These are phyloP conservation scores for Strongylocentrotus purpuratus DNA, from an alignment of 35 echinoderm and acorn worm genomes.

Conservation along the genomic window DNA sequence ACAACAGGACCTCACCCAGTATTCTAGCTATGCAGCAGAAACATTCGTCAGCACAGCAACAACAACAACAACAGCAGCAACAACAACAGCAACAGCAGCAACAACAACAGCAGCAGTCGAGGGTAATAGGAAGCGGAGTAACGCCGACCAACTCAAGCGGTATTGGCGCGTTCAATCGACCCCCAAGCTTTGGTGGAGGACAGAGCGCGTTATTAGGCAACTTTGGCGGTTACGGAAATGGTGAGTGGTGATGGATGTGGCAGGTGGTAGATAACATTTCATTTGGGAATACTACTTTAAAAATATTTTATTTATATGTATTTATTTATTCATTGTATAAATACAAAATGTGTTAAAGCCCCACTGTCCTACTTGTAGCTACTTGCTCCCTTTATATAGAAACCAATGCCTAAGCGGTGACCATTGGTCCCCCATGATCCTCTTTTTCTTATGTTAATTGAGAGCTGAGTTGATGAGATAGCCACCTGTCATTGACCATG, in stretches of 20 bases:
- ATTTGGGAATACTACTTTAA: too few relatives aligned
- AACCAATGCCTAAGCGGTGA: too few relatives aligned
- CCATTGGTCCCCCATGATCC: too few relatives aligned
- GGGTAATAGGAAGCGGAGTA: slow-evolving; percentile 27
- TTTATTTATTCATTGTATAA: too few relatives aligned
- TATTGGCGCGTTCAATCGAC: slow-evolving; percentile 30
- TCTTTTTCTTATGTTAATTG: too few relatives aligned
- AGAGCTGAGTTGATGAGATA: too few relatives aligned
- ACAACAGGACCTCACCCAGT: slow-evolving; percentile 76
- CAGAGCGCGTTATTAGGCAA: slow-evolving; percentile 40
- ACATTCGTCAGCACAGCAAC: slow-evolving; percentile 37
- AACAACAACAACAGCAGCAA: neutral
- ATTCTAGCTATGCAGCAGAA: slow-evolving; percentile 85
- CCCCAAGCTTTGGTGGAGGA: neutral
- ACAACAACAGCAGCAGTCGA: slow-evolving; percentile 14
- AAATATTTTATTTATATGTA: too few relatives aligned
- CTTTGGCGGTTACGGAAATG: slow-evolving; percentile 47
- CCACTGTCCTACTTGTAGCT: too few relatives aligned
- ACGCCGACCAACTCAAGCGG: slow-evolving; percentile 34
- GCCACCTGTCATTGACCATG: too few relatives aligned
- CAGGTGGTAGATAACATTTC: too few relatives aligned
- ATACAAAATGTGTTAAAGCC: too few relatives aligned
- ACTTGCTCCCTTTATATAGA: too few relatives aligned
- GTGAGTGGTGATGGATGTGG: slow-evolving; percentile 1
- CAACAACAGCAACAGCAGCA: neutral